Conservation (phyloP, 2,797 vertebrate genomes). For the Tiaroga cobitis region DNA sequence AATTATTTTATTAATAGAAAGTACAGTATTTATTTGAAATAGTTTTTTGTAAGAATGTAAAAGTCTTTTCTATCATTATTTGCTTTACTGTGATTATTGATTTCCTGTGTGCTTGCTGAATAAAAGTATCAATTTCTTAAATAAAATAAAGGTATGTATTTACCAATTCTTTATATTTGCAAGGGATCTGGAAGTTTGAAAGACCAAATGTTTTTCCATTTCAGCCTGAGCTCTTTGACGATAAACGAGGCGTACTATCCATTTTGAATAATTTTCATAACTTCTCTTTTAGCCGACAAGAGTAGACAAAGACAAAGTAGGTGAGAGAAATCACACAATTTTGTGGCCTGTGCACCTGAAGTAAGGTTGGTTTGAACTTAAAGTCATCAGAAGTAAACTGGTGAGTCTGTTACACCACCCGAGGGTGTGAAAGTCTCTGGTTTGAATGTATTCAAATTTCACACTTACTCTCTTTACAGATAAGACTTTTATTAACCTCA, state of each 20-base stretch:
- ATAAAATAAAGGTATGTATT: neutral
- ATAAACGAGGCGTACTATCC: neutral
- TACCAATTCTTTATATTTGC: neutral
- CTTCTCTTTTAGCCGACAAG: neutral
- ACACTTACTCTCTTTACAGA: neutral
- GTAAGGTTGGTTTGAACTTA: neutral
- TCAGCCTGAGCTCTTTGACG: neutral
- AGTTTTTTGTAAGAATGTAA: neutral
- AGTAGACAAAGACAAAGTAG: neutral
- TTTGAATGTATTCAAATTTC: constrained; percentile 32
- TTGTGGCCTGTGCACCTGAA: neutral
- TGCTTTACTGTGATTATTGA: constrained; percentile 4
- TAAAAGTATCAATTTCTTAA: neutral
- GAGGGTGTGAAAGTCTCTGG: neutral
- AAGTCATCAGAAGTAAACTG: neutral
- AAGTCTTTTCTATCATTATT: neutral
- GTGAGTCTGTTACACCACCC: neutral
- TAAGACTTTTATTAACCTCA: neutral
- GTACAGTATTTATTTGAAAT: neutral
- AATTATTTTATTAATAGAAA: neutral
- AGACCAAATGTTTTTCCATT: neutral
- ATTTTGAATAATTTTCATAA: neutral
- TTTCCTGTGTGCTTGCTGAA: neutral
- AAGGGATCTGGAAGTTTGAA: neutral
- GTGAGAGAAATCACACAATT: neutral